Evolutionary conservation across 2,888 invertebrate species (phyloP), one percentile per base, ranked within the genome.

Genomic region (Atrina japonica): DNA sequence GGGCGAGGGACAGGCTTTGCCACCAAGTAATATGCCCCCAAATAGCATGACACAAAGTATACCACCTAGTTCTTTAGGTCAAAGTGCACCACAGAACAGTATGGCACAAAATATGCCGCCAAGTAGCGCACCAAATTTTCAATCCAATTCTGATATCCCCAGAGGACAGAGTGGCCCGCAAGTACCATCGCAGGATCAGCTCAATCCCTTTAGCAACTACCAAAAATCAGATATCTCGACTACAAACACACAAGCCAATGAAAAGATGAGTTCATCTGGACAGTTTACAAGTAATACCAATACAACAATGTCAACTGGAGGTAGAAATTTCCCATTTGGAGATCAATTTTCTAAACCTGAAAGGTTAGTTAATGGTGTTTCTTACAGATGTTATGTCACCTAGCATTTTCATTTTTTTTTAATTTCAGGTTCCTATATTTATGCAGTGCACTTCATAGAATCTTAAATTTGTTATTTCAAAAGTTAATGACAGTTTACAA

Each of bases 301-400:
- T 45, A 52, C 74, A 43, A 60, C 65, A 30, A 66, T 63, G 27
- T 64, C 68, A 11, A 66, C 70, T 30, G 53, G 65, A 16, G 78
- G 77, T 14, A 66, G 79, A 25, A 78, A 79, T 58, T 86, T 86
- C 70, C 85, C 86, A 18, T 87, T 86, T 81, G 82, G 84, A 53
- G 83, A 84, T 52, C 83, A 83, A 70, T 83, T 83, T 76, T 81
- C 76, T 60, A 80, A 84, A 52, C 82, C 83, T 35, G 87, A 87
- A 64, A 84, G 86, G 86, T 87, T 60, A 73, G 47, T 59, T 35
- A 5, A 35, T 35, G 35, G 5, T 27, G 1, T 49, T 58, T 21
- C 1, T 74, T 76, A 7, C 73, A 86, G 86, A 75, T 85, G n/a
- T n/a, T 11, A 41, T 41, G 14, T 41, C 9, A 41, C 41, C 16